phyloP scores from a whole-genome alignment of 2,888 invertebrate species.

The Agrotis exclamationis region DNA sequence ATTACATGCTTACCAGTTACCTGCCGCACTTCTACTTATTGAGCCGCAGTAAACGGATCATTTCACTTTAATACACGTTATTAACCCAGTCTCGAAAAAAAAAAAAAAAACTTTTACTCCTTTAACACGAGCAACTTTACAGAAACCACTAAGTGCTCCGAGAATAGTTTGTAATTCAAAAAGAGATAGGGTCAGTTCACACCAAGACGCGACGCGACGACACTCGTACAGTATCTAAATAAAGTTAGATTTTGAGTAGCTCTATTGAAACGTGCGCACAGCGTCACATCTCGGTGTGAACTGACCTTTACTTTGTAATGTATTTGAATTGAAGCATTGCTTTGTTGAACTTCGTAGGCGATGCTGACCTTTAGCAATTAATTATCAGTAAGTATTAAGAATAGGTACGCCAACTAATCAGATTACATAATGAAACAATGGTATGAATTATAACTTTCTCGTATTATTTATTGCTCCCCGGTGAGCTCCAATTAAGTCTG shows the following conservation, averaged over 20 bases:
- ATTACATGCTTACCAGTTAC: conserved; percentile 64
- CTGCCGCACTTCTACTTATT: conserved; percentile 45
- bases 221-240: too few species aligned
- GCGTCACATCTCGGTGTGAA: too few species aligned
- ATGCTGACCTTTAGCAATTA: conserved; percentile 40
- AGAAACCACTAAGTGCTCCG: conserved; percentile 50
- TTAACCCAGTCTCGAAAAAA: conserved; percentile 50
- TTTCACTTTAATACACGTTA: conserved; percentile 58
- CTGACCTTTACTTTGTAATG: conserved; percentile 32
- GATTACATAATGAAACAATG: conserved; percentile 56
- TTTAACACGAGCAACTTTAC: conserved; percentile 46
- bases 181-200: conserved; percentile 11
- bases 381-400: conserved; percentile 43
- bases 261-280: too few species aligned
- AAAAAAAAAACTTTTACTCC: conserved; percentile 44
- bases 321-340: conserved; percentile 35
- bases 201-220: too few species aligned
- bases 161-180: conserved; percentile 47
- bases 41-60: conserved; percentile 51
- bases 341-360: conserved; percentile 42
- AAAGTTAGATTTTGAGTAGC: too few species aligned
- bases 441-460: conserved; percentile 66
- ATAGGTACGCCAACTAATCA: conserved; percentile 37
- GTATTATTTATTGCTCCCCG: conserved; percentile 66
- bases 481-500: conserved; percentile 69